Conservation (phyloP, 2,797 vertebrate genomes). For the Coccyzus lansbergi region DNA sequence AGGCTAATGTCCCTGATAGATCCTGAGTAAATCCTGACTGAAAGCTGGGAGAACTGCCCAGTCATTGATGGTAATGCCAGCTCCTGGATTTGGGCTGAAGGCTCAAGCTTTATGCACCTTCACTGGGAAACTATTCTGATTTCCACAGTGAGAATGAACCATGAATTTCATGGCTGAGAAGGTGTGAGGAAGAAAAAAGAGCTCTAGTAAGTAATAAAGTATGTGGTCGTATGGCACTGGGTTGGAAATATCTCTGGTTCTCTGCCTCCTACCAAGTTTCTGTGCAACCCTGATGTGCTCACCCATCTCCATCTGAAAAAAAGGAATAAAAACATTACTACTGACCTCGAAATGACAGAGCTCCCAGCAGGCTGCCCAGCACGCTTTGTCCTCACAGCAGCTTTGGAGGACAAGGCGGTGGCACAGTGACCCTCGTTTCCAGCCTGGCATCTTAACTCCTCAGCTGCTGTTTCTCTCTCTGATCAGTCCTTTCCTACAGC, state of each 20-base stretch:
- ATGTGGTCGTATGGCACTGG: fast-evolving
- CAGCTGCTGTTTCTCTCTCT: background rate
- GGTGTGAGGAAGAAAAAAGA: background rate
- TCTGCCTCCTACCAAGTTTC: background rate
- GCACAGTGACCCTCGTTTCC: background rate
- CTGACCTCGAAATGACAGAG: background rate
- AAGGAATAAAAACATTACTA: background rate
- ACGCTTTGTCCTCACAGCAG: background rate
- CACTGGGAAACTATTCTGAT: background rate
- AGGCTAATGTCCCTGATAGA: background rate
- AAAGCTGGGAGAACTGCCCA: background rate
- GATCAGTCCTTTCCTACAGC: background rate
- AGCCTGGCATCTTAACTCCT: background rate
- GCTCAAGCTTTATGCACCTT: fast-evolving
- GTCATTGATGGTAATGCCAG: background rate
- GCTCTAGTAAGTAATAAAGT: background rate
- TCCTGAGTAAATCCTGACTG: background rate
- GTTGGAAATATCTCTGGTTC: background rate
- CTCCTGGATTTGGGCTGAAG: background rate
- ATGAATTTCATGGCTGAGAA: background rate
- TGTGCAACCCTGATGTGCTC: background rate
- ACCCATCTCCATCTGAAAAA: background rate
- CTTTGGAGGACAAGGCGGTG: background rate
- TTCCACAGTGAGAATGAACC: background rate
- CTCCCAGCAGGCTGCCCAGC: background rate